phyloP scores from a whole-genome alignment of 2,888 invertebrate genomes.

The Melinopterus prodromus region DNA sequence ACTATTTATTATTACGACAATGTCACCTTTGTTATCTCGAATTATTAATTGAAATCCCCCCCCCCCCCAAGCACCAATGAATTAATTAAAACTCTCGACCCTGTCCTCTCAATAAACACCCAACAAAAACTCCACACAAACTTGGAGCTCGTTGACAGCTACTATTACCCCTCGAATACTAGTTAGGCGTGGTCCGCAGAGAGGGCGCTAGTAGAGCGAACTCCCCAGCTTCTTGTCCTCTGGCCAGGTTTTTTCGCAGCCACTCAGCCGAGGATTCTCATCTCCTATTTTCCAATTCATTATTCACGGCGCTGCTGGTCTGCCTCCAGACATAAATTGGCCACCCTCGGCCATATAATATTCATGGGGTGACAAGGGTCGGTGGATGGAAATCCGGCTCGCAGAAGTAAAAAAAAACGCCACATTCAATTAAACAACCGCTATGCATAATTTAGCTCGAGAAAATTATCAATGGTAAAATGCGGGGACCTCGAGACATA shows the following conservation, averaged over 20 bases:
- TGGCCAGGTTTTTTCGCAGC: not conserved
- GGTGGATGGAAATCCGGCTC: not conserved
- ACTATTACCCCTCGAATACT: not conserved
- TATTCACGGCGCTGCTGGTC: constrained; percentile 32
- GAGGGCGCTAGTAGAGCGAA: too few relatives aligned
- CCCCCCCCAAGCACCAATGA: too few relatives aligned
- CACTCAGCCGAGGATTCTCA: constrained; percentile 10
- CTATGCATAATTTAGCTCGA: not conserved
- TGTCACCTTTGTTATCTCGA: too few relatives aligned
- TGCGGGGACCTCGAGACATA: too few relatives aligned
- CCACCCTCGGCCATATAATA: not conserved
- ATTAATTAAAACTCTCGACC: too few relatives aligned
- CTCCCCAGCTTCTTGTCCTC: too few relatives aligned
- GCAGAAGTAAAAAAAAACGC: not conserved
- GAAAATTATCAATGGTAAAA: not conserved
- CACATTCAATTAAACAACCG: constrained; percentile 4
- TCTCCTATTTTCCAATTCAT: constrained; percentile 37
- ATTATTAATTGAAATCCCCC: too few relatives aligned
- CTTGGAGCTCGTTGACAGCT: too few relatives aligned
- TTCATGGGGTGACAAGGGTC: not conserved
- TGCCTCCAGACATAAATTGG: not conserved
- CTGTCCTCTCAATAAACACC: too few relatives aligned
- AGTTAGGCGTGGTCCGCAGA: not conserved
- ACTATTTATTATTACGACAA: too few relatives aligned
- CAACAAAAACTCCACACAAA: too few relatives aligned